Conservation (phyloP, 1,140 invertebrate genomes). For the Pseudoatta argentina region DNA sequence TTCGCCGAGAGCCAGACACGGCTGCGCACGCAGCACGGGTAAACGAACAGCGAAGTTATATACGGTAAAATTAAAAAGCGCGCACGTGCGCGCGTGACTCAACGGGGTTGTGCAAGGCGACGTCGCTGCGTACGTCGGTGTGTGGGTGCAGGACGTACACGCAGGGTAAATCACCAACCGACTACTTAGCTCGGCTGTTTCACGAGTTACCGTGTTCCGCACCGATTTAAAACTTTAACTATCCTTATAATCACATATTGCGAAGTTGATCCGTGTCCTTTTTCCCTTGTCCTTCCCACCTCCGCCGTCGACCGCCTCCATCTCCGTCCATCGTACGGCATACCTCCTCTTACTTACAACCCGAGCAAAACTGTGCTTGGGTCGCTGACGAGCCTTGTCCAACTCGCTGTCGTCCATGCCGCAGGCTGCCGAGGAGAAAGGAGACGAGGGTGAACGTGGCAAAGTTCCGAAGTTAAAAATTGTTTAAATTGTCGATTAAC, state of each 20-base stretch:
- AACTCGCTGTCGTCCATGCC: slow-evolving; percentile 70
- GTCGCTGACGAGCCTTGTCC: slow-evolving; percentile 71
- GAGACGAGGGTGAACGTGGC: slow-evolving; percentile 56
- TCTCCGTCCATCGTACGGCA: slow-evolving; percentile 51
- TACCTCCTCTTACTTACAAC: slow-evolving; percentile 48
- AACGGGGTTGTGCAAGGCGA: slow-evolving; percentile 49
- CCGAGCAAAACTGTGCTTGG: slow-evolving; percentile 50
- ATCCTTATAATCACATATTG: slow-evolving; percentile 84
- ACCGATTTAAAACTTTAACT: slow-evolving; percentile 85
- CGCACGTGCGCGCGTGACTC: slow-evolving; percentile 53
- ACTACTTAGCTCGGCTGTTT: slow-evolving; percentile 47
- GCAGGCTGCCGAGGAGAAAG: slow-evolving; percentile 61
- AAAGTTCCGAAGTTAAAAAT: slow-evolving; percentile 82
- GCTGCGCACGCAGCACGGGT: slow-evolving; percentile 58
- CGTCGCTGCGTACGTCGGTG: slow-evolving; percentile 61
- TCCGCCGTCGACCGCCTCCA: not conserved
- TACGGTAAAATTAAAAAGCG: slow-evolving; percentile 64
- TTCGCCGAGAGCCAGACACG: slow-evolving; percentile 60
- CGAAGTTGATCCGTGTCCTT: slow-evolving; percentile 78
- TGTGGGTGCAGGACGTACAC: slow-evolving; percentile 2
- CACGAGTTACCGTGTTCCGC: slow-evolving; percentile 74
- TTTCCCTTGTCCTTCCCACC: slow-evolving; percentile 25
- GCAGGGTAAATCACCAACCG: slow-evolving; percentile 2
- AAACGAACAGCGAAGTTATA: slow-evolving; percentile 62
- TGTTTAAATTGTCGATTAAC: slow-evolving; percentile 86